Evolutionary conservation across 2,888 invertebrate genomes (phyloP), one percentile per base, ranked within the genome.

Genomic region (Aphodius sticticus): DNA sequence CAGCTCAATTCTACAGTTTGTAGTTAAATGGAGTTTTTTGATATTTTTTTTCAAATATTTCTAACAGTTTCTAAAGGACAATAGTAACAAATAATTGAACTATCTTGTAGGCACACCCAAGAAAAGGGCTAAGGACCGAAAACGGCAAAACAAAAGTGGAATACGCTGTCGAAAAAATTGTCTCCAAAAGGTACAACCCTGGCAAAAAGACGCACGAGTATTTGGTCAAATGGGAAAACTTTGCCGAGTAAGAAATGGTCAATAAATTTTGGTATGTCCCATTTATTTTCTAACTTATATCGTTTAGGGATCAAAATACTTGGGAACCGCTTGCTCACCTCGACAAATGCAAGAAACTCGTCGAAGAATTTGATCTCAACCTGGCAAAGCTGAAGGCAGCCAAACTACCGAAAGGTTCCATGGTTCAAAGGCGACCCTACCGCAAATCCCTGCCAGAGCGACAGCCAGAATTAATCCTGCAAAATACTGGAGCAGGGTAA

Each of bases 201-300:
- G 91, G 94, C 15, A 91, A 90, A 84, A 94, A 94, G 87, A 94
- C 93, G 85, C 94, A 94, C 83, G 96, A 96, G 89, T 96, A 96
- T 89, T 90, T 96, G 85, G 92, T 96, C 76, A 96, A 96, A 88
- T 96, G 96, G 96, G 95, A 96, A 87, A 94, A 95, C 76, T 94
- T 94, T 85, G 91, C 94, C 35, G 93, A 94, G 93, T 94, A 84
- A 92, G 93, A 92, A 26, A 76, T 5, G 53, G 26, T 53, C n/a
- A 2, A 12, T 9, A 3, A 76, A 0, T 15, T 38, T n/a, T 3
- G 16, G 9, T 38, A 5, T 77, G 79, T 81, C 12, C 69, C 78
- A 69, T 69, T 81, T 71, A 70, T 70, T 77, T 77, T 79, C 85
- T 38, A 53, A 69, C 6, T 35, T 77, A 37, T 78, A 26, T 78